A percentile compares a stretch with the other conserved stretches of the same genome.
Conservation (phyloP, 2,113 vertebrate species). For the Myrmecobius fasciatus region DNA sequence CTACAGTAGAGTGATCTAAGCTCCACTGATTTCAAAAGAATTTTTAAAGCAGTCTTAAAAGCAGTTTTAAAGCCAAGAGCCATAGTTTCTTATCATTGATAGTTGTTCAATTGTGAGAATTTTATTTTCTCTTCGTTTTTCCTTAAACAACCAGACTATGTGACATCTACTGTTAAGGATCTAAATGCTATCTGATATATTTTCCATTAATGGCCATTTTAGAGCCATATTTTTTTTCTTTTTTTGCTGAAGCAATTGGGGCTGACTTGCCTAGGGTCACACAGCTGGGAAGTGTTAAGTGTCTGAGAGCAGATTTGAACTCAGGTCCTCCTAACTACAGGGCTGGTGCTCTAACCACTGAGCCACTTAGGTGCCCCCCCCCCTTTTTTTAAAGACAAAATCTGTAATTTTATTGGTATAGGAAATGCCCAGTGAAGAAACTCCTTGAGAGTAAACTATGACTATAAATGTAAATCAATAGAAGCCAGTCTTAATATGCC, state of each 20-base stretch:
- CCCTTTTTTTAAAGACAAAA: neutral
- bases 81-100: neutral
- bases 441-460: neutral
- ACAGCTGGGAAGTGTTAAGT: no score
- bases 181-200: neutral
- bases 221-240: neutral
- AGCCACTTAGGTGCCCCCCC: no score
- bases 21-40: conserved; percentile 27
- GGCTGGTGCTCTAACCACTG: no score
- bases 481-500: neutral
- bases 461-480: neutral
- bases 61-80: neutral
- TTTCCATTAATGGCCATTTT: neutral
- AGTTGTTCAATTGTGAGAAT: neutral
- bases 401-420: neutral
- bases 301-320: no score
- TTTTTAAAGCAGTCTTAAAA: neutral
- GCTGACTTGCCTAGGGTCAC: no score
- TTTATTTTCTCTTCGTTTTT: neutral
- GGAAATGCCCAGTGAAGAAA: neutral
- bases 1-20: neutral
- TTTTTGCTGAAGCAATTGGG: no score
- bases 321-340: no score
- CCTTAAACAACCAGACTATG: neutral
- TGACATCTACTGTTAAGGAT: neutral